Evolutionary conservation across 2,797 vertebrate species (phyloP), one percentile per base, ranked within the genome.

Genomic region (Atherinosoma microstoma): DNA sequence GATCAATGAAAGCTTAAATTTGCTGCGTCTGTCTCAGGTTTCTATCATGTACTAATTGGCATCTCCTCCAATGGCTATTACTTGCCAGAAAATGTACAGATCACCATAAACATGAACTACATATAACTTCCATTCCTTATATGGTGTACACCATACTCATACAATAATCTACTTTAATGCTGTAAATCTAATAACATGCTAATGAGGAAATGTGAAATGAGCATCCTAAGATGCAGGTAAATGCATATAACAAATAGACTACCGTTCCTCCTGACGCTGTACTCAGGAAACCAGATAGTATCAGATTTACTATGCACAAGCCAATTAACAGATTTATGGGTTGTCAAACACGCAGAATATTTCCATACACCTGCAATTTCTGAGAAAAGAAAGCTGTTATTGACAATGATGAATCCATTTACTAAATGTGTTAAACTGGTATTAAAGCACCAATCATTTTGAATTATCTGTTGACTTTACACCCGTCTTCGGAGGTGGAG

Each of bases 31-130:
- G 58, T 54, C 42, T 63, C n/a, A 16, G 36, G 36, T 30, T 38
- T 20, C 27, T 66, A 8, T 62, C 59, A 85, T 75, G 6, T n/a
- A 9, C 73, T 69, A 54, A 18, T 20, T 18, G 2, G 6, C 53
- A 4, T 64, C 57, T 58, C 47, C 54, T 45, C n/a, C 29, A 10
- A 7, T n/a, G 18, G n/a, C 45, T 49, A 9, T 34, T 64, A 24
- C 34, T 24, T 2, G n/a, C n/a, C 36, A 78, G 60, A 65, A 85
- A 79, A 80, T 66, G 56, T 62, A 49, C n/a, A 38, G 72, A 78
- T 51, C 45, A 16, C 6, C 24, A 78, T 75, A 40, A 22, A n/a
- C n/a, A 74, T 66, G 20, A 27, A 6, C 67, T 67, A 27, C 18
- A 10, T 51, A 70, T 29, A 30, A 22, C 27, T 30, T 60, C 42